Evolutionary conservation across 1,140 invertebrate genomes (phyloP), one percentile per base, ranked within the genome.

Genomic region (Lucilia cuprina): DNA sequence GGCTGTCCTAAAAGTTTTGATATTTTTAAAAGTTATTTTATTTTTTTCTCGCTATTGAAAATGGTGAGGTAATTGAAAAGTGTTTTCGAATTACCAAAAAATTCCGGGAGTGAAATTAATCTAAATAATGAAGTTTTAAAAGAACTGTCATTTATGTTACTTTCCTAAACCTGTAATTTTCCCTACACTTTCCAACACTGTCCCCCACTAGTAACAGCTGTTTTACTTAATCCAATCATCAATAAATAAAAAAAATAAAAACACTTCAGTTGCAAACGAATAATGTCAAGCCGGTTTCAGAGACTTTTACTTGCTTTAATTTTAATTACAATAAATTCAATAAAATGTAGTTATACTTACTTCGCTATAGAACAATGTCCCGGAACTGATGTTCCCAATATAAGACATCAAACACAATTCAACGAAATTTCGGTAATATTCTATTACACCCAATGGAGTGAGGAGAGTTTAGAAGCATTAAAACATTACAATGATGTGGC

Each of bases 381-480:
- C 8, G 85, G 86, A 13, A 84, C 84, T 19, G 86, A 85, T 82
- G 89, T 90, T 84, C 10, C 86, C 84, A 30, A 80, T 88, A 55
- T 86, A 86, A 5, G 82, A 75, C 12, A 86, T 14, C 85, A 86
- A 41, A 85, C 86, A 5, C 17, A 86, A 7, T 82, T 85, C 8
- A 85, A 50, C 19, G 89, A 90, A 30, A 49, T 90, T 2, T 88
- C 88, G 5, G 19, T 90, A 21, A 12, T 90, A n/a, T 89, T 90
- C 55, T 90, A 90, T 86, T 90, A 90, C 85, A 89, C 89, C 77
- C 87, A 88, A 17, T 90, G 89, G 89, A 87, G 87, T 13, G 87
- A 85, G 82, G 89, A 89, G 78, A 89, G 89, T 10, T 83, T 85
- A 30, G 84, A 86, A 50, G 89, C 89, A 0, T 85, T 86, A 0